These are phyloP conservation scores for Apostichopus japonicus DNA, from an alignment of 35 echinoderm and acorn worm genomes.

Conservation along the genomic window DNA sequence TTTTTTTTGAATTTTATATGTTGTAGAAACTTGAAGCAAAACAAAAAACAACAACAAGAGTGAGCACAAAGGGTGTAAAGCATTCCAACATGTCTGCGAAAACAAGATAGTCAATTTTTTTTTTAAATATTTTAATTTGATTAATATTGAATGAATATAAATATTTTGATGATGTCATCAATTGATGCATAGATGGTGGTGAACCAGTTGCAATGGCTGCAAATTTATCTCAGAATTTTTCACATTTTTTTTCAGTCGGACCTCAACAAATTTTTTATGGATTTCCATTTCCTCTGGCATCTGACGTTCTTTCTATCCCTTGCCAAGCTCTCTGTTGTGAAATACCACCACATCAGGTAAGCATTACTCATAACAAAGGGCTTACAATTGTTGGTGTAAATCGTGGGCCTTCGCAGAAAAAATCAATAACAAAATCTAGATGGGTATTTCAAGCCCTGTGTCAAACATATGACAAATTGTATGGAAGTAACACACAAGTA, in stretches of 20 bases:
- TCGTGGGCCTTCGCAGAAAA: background rate
- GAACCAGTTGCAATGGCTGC: too few species aligned
- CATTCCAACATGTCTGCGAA: too few species aligned
- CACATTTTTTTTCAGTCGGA: background rate
- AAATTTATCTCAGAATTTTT: background rate
- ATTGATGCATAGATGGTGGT: too few species aligned
- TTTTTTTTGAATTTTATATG: too few species aligned
- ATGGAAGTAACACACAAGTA: background rate
- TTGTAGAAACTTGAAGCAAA: too few species aligned
- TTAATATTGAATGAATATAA: too few species aligned
- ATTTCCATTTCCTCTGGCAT: conserved; percentile 25
- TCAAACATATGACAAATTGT: background rate
- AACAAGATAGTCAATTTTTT: too few species aligned
- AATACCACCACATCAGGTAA: conserved; percentile 22
- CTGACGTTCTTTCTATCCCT: conserved; percentile 29
- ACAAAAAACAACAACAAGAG: too few species aligned
- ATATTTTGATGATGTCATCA: too few species aligned
- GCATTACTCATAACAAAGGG: background rate
- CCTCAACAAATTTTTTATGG: background rate
- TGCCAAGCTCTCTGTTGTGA: background rate
- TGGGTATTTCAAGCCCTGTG: background rate
- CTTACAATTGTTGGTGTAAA: background rate
- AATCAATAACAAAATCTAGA: background rate
- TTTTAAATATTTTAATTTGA: too few species aligned
- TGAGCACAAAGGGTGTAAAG: too few species aligned